Conservation (phyloP, 2,888 invertebrate species). For the Ceriagrion tenellum region DNA sequence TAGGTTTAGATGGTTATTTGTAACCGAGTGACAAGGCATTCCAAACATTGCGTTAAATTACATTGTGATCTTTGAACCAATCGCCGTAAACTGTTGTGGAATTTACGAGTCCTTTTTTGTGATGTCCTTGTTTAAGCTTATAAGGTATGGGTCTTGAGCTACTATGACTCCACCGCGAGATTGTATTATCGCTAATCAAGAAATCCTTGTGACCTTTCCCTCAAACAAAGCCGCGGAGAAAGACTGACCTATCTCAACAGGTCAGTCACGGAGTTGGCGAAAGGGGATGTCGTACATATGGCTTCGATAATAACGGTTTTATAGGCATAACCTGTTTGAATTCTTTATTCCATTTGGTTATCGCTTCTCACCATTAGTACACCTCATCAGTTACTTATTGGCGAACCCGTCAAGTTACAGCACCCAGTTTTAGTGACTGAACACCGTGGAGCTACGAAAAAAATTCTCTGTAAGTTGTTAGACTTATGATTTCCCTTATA, state of each 20-base stretch:
- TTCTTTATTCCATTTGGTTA: not conserved
- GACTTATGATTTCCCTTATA: not conserved
- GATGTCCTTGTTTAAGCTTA: not conserved
- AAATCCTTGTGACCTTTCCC: slow-evolving; percentile 52
- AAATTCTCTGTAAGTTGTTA: not conserved
- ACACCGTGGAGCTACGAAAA: not conserved
- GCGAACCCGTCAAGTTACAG: not conserved
- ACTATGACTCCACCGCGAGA: slow-evolving; percentile 4
- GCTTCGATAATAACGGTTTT: slow-evolving; percentile 53
- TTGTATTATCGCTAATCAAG: slow-evolving; percentile 25
- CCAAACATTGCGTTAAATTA: not conserved
- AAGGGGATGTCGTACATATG: not conserved
- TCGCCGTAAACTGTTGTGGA: not conserved
- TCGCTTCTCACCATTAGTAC: not conserved
- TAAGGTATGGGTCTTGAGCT: not conserved
- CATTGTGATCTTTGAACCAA: not conserved
- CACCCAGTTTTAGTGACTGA: not conserved
- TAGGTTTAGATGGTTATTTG: too few species aligned
- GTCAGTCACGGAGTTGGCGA: slow-evolving; percentile 45
- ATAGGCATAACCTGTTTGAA: not conserved
- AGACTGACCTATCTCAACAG: slow-evolving; percentile 55
- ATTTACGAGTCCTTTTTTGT: not conserved
- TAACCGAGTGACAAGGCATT: not conserved
- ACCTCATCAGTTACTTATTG: not conserved
- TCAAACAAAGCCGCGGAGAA: slow-evolving; percentile 25